Evolutionary conservation across 2,888 invertebrate genomes (phyloP).

Genomic region (Acanthosepion lycidas): DNA sequence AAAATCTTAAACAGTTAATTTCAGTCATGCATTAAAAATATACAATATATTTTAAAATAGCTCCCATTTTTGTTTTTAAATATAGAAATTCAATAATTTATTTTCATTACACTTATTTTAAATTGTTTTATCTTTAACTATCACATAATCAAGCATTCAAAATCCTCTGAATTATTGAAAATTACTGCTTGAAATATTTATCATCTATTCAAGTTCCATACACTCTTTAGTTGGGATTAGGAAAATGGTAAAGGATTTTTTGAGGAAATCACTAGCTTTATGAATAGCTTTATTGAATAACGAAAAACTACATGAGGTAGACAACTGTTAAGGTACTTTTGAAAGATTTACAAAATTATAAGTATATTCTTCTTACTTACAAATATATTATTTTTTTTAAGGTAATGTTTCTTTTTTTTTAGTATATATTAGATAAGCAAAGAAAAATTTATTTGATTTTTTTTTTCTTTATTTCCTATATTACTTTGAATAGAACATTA

Average conservation of each 20-base stretch:
- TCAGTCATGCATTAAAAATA: neutral
- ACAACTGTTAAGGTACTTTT: neutral
- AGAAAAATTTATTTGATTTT: neutral
- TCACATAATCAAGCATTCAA: neutral
- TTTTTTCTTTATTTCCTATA: neutral
- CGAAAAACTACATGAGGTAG: neutral
- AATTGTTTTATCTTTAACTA: neutral
- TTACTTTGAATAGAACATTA: too few relatives aligned
- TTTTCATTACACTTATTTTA: neutral
- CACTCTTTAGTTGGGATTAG: neutral
- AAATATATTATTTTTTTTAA: neutral
- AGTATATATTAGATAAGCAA: too few relatives aligned
- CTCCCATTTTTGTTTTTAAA: neutral
- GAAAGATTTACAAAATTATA: neutral
- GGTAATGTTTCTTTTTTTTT: too few relatives aligned
- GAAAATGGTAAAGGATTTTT: neutral
- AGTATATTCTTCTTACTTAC: neutral
- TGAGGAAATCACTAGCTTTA: too few relatives aligned
- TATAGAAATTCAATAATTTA: neutral
- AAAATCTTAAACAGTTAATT: neutral
- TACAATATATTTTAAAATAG: too few relatives aligned
- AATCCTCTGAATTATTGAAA: neutral
- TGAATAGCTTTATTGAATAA: neutral
- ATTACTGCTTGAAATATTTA: neutral
- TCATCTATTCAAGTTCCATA: neutral